Conservation (phyloP, 2,113 vertebrate species). For the Cyprinodon brontotheroides region DNA sequence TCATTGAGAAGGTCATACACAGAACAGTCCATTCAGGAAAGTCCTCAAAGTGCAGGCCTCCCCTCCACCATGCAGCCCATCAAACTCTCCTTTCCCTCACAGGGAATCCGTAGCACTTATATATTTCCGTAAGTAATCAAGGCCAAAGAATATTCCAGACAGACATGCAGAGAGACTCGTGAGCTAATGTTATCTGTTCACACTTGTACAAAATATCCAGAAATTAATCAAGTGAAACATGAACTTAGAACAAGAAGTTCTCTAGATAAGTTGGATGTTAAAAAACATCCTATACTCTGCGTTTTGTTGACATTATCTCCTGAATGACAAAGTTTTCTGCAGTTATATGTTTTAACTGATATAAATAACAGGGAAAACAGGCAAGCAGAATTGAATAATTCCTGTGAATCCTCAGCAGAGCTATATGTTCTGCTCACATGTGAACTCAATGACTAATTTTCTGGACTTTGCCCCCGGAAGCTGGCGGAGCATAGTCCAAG, state of each 20-base stretch:
- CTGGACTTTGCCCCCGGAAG: conserved; percentile 2
- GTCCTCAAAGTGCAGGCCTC: too few species aligned
- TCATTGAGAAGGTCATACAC: too few species aligned
- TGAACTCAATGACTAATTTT: neutral
- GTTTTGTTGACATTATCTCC: neutral
- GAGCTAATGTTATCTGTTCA: neutral
- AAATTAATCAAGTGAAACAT: neutral
- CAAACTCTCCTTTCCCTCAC: neutral
- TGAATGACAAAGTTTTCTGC: neutral
- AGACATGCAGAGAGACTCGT: neutral
- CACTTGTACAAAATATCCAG: neutral
- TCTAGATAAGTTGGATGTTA: neutral
- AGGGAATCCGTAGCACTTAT: neutral
- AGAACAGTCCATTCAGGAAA: too few species aligned
- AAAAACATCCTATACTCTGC: neutral
- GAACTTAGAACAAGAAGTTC: neutral
- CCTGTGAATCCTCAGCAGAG: neutral
- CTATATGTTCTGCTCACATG: neutral
- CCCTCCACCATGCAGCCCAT: neutral
- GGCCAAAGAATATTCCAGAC: neutral
- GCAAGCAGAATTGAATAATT: neutral
- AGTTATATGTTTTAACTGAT: neutral
- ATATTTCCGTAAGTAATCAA: too few species aligned
- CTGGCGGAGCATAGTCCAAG: neutral
- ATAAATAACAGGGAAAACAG: neutral